Base-by-base conservation (phyloP, 2,797 vertebrate species). In the Gymnoscopelus microlampas region DNA sequence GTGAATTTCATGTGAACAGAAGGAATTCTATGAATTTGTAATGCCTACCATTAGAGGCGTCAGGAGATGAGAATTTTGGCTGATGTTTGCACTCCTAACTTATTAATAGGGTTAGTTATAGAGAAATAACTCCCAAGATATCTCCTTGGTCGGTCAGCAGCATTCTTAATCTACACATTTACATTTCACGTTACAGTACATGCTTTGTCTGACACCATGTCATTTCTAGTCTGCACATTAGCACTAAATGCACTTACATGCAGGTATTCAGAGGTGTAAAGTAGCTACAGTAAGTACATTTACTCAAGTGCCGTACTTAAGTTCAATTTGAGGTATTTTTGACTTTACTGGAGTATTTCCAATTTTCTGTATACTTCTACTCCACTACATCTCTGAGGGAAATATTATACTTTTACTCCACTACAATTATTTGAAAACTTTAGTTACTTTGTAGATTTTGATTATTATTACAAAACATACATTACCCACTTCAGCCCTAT, bases 1-100 rank as follows among this genome's bases (percentile, higher is more conserved):
- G 50, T 64, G 53, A 53, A 71, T 63, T 58, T 75, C 54, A 49
- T 10, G 51, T 58, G 68, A 80, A 48, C 1, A 39, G 14, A 62
- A 73, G 44, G 50, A 60, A 61, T 76, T 76, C 72, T 71, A 60
- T 53, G 68, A 63, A 84, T 83, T 68, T 86, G 47, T 66, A 60
- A 72, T 79, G 53, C 63, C 73, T 74, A 54, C 73, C 66, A 44
- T 64, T 65, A 78, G 65, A 59, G 29, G 72, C 5, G 23, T 63
- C 67, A 26, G 63, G 53, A 68, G 53, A 53, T 56, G 12, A 8
- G 26, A 29, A 35, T 65, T 77, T 73, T 55, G 53, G 24, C 44
- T 49, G 63, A 57, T 29, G 53, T 71, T 68, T 64, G 39, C 24
- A 47, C 63, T 70, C 14, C 68, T 53, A 57, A 62, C 63, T 73